Base-by-base conservation (phyloP, 2,888 invertebrate genomes). In the Acanthoscelides obtectus region DNA sequence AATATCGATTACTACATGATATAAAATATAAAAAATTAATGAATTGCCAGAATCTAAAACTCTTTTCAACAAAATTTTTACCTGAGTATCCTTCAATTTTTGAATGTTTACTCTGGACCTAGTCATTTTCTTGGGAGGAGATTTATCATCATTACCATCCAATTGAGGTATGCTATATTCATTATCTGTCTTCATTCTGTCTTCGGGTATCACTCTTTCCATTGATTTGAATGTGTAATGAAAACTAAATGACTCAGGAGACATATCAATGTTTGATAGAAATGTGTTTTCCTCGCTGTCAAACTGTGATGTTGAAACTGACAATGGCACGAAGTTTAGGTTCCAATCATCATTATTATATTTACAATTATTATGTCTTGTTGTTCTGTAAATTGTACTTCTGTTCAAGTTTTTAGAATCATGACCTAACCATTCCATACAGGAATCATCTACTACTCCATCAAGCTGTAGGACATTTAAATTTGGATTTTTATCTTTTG, bases 71-170 rank as follows among this genome's bases (percentile, higher is more conserved):
- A n/a, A n/a, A n/a, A n/a, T n/a, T n/a, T 71, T 22, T 22, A 25
- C 64, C n/a, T 70, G 25, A 69, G 74, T 22, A 71, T 75, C 71
- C 70, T 77, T 77, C 68, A 82, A 76, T 72, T 81, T 79, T 74
- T 78, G 79, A 22, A 80, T 77, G 74, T 81, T 82, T 25, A 81
- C 81, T 77, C 80, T 82, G 80, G 67, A 69, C 20, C 66, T 71
- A 1, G 66, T 17, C 20, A 20, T 67, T 66, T 70, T 74, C 27
- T 74, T 73, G 8, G 67, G 64, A 21, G 22, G 72, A 25, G 72
- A 70, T 22, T 69, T 70, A 67, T 80, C 81, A 70, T 73, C 76
- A 22, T 72, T 75, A 17, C 79, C 80, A 73, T 80, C 80, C 68
- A 79, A 22, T 70, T 79, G 81, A 17, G 75, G 72, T 64, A 78